These are phyloP conservation scores for Sanderia malayensis DNA, from an alignment of 30 jellyfish, hydroid and myxozoan species.

Conservation along the genomic window DNA sequence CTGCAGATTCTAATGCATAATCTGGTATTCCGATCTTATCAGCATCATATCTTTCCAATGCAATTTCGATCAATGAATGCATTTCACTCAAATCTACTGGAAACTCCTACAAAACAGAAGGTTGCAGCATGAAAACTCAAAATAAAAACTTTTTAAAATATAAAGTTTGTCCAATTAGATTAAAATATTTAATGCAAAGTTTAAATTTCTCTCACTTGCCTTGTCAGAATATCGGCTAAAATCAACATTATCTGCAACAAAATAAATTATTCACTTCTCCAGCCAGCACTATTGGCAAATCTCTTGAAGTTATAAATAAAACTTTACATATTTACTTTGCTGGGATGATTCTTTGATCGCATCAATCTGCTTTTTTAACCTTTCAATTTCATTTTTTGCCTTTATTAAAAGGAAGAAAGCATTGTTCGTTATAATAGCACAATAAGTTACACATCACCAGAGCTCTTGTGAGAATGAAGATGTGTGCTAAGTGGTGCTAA, in stretches of 20 bases:
- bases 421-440: too few relatives aligned
- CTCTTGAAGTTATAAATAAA: too few relatives aligned
- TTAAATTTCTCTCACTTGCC: constrained; percentile 6
- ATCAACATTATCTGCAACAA: constrained; percentile 32
- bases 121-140: not conserved
- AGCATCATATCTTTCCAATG: constrained; percentile 78
- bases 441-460: too few relatives aligned
- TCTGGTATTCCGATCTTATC: constrained; percentile 91
- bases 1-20: constrained; percentile 95
- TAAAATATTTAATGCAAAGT: not conserved
- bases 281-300: too few relatives aligned
- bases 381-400: constrained; percentile 28
- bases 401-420: not conserved
- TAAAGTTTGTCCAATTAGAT: too few relatives aligned
- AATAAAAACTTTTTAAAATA: too few relatives aligned
- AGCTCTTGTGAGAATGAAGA: too few relatives aligned
- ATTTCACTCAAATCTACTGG: constrained; percentile 55
- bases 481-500: too few relatives aligned
- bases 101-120: constrained; percentile 14
- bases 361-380: constrained; percentile 16
- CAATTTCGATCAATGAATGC: constrained; percentile 50
- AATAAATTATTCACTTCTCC: too few relatives aligned
- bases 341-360: constrained; percentile 1
- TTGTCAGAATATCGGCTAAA: constrained; percentile 43
- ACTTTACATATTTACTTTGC: too few relatives aligned